A percentile compares a stretch with the other conserved stretches of the same genome.
These are phyloP conservation scores for Pilophorus perplexus DNA, from an alignment of 2,888 invertebrate genomes.

Conservation along the genomic window DNA sequence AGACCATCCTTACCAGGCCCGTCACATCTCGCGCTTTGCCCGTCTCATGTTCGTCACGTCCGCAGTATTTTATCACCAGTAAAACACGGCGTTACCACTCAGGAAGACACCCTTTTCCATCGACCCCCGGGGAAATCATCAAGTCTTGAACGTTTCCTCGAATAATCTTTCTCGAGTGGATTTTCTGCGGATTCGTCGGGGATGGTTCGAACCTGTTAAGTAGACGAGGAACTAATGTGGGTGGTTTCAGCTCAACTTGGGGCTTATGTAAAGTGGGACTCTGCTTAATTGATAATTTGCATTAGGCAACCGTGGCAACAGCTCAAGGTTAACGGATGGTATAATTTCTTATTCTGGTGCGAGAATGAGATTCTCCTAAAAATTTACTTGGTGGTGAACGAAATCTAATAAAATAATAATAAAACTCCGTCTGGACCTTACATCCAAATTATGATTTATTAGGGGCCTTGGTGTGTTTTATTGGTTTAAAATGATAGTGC, in stretches of 20 bases:
- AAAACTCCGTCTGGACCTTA: background rate
- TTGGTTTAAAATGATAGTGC: too few species aligned
- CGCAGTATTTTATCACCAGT: constrained; percentile 15
- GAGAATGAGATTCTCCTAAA: background rate
- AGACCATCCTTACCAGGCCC: too few species aligned
- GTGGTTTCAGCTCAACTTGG: constrained; percentile 9
- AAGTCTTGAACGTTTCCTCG: background rate
- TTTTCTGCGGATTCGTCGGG: background rate
- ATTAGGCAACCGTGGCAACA: background rate
- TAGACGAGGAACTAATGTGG: constrained; percentile 7
- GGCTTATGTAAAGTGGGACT: constrained; percentile 19
- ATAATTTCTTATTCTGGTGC: background rate
- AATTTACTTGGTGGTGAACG: background rate
- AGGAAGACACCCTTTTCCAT: background rate
- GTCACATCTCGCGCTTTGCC: too few species aligned
- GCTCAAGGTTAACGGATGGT: background rate
- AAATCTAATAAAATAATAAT: background rate
- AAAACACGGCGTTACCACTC: constrained; percentile 4
- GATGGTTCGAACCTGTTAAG: background rate
- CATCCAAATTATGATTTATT: too few species aligned
- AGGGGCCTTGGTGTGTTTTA: too few species aligned
- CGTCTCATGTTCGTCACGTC: too few species aligned
- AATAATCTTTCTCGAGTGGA: background rate
- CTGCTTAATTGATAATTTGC: constrained; percentile 25
- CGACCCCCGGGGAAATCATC: background rate